phyloP scores from a whole-genome alignment of 2,888 invertebrate species.

The Byasa hedistus region DNA sequence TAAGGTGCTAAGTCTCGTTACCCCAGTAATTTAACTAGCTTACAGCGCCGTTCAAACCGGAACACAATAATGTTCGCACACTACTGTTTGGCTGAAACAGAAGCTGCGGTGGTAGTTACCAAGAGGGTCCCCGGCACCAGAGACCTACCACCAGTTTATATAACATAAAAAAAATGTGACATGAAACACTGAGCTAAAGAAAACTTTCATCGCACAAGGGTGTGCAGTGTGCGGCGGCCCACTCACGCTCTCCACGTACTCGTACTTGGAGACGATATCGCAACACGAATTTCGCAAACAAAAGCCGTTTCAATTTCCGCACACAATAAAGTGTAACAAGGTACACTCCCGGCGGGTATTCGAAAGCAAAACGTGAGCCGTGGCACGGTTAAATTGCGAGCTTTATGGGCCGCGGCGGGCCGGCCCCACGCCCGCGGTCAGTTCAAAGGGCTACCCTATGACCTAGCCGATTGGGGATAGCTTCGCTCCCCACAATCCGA shows the following conservation, averaged over 20 bases:
- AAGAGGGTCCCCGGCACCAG: no score
- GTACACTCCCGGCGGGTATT: constrained; percentile 47
- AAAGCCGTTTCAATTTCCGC: constrained; percentile 40
- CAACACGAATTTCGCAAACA: constrained; percentile 32
- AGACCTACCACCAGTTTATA: no score
- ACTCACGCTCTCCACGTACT: constrained; percentile 1
- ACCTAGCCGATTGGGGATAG: constrained; percentile 34
- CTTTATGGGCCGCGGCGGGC: constrained; percentile 49
- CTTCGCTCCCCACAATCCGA: not conserved
- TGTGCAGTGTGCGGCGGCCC: not conserved
- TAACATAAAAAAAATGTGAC: not conserved
- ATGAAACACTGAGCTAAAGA: not conserved
- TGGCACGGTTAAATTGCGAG: constrained; percentile 56
- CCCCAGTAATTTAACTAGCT: no score
- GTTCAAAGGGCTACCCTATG: constrained; percentile 65
- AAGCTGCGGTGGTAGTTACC: no score
- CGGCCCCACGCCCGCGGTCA: constrained; percentile 60
- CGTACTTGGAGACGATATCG: not conserved
- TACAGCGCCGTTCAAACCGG: no score
- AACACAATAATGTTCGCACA: no score
- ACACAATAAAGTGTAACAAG: constrained; percentile 43
- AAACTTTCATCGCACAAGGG: not conserved
- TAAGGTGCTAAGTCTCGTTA: no score
- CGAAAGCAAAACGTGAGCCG: constrained; percentile 55
- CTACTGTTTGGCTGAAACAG: no score